Evolutionary conservation across 2,888 invertebrate genomes (phyloP).

Genomic region (Belgica antarctica): DNA sequence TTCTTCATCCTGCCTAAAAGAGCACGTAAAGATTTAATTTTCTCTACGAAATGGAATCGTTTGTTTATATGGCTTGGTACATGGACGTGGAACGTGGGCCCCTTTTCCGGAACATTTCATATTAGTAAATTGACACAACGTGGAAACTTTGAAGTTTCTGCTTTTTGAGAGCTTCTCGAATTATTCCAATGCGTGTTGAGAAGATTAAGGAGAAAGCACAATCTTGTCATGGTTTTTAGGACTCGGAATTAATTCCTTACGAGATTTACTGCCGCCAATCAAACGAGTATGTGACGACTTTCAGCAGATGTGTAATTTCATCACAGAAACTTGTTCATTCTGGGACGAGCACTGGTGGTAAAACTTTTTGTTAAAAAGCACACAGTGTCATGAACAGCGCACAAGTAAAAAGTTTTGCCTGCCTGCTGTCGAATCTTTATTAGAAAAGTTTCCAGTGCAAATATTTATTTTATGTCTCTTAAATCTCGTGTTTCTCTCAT

Average conservation of each 20-base stretch:
- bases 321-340: background rate
- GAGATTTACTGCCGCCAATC: too few relatives aligned
- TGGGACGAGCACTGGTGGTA: background rate
- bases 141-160: background rate
- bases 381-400: too few relatives aligned
- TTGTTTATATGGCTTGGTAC: constrained; percentile 6
- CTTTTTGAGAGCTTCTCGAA: background rate
- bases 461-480: constrained; percentile 24
- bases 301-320: background rate
- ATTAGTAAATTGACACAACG: constrained; percentile 30
- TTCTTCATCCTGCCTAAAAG: constrained; percentile 13
- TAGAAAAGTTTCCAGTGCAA: constrained; percentile 31
- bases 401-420: constrained; percentile 9
- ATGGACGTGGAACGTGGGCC: background rate
- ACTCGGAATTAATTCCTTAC: too few relatives aligned
- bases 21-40: constrained; percentile 42
- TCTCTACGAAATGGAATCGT: constrained; percentile 34
- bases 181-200: background rate
- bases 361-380: background rate
- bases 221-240: too few relatives aligned
- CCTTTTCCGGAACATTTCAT: background rate
- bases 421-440: constrained; percentile 34
- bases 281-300: too few relatives aligned
- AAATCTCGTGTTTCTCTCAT: constrained; percentile 5
- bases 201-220: too few relatives aligned